phyloP scores from a whole-genome alignment of 2,888 invertebrate species.

The Scaptomyza caliginosa region DNA sequence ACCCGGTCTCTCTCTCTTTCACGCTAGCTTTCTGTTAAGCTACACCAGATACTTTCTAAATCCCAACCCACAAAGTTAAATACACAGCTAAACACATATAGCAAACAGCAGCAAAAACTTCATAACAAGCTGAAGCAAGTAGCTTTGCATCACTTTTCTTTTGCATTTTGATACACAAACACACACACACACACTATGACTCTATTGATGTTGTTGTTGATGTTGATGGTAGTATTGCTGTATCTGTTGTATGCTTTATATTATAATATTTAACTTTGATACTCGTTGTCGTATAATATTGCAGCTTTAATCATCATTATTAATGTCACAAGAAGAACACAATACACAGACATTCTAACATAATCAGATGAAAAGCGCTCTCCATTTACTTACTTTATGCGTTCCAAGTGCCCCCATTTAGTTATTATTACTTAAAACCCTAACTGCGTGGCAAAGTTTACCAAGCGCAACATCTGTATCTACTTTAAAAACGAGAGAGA shows the following conservation, averaged over 20 bases:
- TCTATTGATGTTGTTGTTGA: slow-evolving; percentile 54
- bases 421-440: slow-evolving; percentile 19
- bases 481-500: neutral
- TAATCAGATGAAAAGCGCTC: slow-evolving; percentile 20
- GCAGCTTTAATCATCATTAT: slow-evolving; percentile 50
- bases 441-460: slow-evolving; percentile 36
- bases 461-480: neutral
- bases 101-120: slow-evolving; percentile 19
- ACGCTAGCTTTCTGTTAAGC: slow-evolving; percentile 14
- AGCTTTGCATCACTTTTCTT: slow-evolving; percentile 47
- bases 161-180: slow-evolving; percentile 39
- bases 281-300: slow-evolving; percentile 67
- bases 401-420: slow-evolving; percentile 19
- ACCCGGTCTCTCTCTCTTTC: slow-evolving; percentile 10
- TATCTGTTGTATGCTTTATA: slow-evolving; percentile 56
- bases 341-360: slow-evolving; percentile 10
- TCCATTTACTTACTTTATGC: slow-evolving; percentile 38
- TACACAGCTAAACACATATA: slow-evolving; percentile 18
- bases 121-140: slow-evolving; percentile 8
- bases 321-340: slow-evolving; percentile 49
- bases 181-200: slow-evolving; percentile 10
- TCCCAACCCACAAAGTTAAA: slow-evolving; percentile 15
- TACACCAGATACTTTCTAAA: slow-evolving; percentile 35
- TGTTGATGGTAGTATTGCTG: slow-evolving; percentile 61
- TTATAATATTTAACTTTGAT: slow-evolving; percentile 49